A percentile compares a stretch with the other conserved stretches of the same genome.
These are phyloP conservation scores for Ranitomeya imitator DNA, from an alignment of 2,113 vertebrate genomes.

Conservation along the genomic window DNA sequence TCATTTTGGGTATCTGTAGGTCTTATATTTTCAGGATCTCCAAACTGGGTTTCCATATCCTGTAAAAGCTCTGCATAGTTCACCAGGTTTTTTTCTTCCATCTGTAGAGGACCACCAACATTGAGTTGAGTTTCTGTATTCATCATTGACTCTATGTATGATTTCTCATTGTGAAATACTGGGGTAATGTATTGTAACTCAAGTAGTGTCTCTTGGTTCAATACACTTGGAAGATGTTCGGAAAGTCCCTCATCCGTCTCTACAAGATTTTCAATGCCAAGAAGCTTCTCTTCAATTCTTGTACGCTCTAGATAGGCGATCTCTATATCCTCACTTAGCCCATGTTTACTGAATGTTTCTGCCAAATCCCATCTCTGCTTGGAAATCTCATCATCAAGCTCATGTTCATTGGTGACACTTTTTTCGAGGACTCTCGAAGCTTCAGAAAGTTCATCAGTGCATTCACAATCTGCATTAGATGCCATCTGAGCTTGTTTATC, in stretches of 20 bases:
- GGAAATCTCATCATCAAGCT: not conserved
- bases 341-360: not conserved
- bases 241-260: not conserved
- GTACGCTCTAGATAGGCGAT: not conserved
- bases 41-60: no score
- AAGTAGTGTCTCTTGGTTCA: not conserved
- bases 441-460: not conserved
- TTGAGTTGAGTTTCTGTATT: not conserved
- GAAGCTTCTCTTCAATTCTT: not conserved
- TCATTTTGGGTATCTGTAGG: not conserved
- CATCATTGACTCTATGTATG: not conserved
- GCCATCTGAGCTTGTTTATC: no score
- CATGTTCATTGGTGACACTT: not conserved
- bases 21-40: not conserved
- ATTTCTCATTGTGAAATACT: not conserved
- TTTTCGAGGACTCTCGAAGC: not conserved
- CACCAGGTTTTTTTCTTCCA: not conserved
- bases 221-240: not conserved
- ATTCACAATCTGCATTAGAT: not conserved
- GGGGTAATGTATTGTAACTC: not conserved
- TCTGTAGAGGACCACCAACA: not conserved
- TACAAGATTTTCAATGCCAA: not conserved
- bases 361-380: not conserved
- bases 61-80: not conserved
- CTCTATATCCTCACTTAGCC: not conserved